Evolutionary conservation across 2,113 vertebrate species (phyloP).

Genomic region (Chinchilla lanigera): DNA sequence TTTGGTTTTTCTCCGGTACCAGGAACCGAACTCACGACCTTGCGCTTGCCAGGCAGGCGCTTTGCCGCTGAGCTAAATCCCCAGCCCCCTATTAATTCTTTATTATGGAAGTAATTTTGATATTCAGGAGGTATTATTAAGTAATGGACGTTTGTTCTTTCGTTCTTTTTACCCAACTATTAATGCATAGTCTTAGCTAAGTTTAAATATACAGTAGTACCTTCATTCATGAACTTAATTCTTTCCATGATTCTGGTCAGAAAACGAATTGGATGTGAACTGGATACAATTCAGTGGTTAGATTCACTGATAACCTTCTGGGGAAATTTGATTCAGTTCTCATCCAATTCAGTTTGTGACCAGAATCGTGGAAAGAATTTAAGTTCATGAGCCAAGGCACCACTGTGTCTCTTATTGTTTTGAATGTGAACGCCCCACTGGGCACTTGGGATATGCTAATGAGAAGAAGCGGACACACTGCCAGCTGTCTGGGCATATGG

Average conservation of each 20-base stretch:
- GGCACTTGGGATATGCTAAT: not conserved
- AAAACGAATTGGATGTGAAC: not conserved
- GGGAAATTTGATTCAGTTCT: not conserved
- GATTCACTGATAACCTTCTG: not conserved
- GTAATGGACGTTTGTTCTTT: not conserved
- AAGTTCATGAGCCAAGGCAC: not conserved
- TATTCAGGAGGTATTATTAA: not conserved
- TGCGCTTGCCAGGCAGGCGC: too few relatives aligned
- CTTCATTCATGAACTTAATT: not conserved
- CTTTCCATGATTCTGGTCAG: not conserved
- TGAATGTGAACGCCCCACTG: not conserved
- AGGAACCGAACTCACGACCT: too few relatives aligned
- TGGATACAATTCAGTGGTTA: not conserved
- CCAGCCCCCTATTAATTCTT: not conserved
- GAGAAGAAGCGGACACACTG: not conserved
- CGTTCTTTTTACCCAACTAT: not conserved
- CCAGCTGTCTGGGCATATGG: not conserved
- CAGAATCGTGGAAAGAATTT: not conserved
- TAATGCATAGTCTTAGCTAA: not conserved
- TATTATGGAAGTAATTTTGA: not conserved
- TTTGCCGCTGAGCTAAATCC: too few relatives aligned
- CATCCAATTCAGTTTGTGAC: not conserved
- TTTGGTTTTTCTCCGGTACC: too few relatives aligned
- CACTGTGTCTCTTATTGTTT: not conserved
- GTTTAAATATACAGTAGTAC: constrained; percentile 8